These are phyloP conservation scores for Amphiduros pacificus DNA, from an alignment of 2,888 invertebrate species.

Conservation along the genomic window DNA sequence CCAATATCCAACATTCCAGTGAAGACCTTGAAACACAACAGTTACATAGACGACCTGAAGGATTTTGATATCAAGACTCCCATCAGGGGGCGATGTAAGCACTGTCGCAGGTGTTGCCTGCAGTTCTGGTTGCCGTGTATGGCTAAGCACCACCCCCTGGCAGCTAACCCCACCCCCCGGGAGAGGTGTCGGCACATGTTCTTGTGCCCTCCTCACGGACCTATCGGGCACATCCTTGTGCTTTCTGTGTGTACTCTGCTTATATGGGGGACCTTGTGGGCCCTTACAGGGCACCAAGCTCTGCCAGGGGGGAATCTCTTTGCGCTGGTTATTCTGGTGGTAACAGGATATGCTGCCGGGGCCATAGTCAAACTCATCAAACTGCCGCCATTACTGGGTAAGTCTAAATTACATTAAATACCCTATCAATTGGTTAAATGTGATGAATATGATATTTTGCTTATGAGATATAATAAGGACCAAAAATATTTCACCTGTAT, in stretches of 20 bases:
- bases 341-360: slow-evolving; percentile 31
- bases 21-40: too few relatives aligned
- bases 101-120: not conserved
- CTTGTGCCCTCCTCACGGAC: slow-evolving; percentile 31
- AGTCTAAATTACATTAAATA: not conserved
- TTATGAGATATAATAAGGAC: too few relatives aligned
- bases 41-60: too few relatives aligned
- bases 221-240: slow-evolving; percentile 58
- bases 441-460: too few relatives aligned
- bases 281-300: slow-evolving; percentile 38
- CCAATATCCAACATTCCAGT: too few relatives aligned
- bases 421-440: too few relatives aligned
- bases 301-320: slow-evolving; percentile 50
- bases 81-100: too few relatives aligned
- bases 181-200: slow-evolving; percentile 21
- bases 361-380: not conserved
- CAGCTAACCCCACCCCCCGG: slow-evolving; percentile 15
- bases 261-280: slow-evolving; percentile 38
- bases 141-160: slow-evolving; percentile 37
- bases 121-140: slow-evolving; percentile 29
- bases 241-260: slow-evolving; percentile 34
- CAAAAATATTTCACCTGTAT: too few relatives aligned
- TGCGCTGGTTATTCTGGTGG: slow-evolving; percentile 43
- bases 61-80: too few relatives aligned
- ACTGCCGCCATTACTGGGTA: not conserved